Conservation (phyloP, 2,888 invertebrate genomes). For the Brachynemurus nebulosus region DNA sequence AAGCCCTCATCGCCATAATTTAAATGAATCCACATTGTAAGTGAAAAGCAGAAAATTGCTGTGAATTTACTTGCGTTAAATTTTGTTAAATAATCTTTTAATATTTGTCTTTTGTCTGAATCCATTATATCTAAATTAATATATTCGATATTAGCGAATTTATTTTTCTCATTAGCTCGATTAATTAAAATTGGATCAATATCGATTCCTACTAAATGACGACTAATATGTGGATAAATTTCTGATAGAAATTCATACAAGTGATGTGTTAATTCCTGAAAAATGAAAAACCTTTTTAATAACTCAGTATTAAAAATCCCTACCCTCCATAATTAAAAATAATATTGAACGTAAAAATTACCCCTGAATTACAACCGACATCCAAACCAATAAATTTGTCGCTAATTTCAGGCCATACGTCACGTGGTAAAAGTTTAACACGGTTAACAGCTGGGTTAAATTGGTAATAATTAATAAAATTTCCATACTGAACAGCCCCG, state of each 20-base stretch:
- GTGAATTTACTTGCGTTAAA: constrained; percentile 41
- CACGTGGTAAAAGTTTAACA: constrained; percentile 42
- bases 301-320: constrained; percentile 3
- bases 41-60: constrained; percentile 63
- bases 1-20: constrained; percentile 68
- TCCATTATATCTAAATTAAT: constrained; percentile 46
- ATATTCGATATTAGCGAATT: constrained; percentile 36
- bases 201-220: constrained; percentile 53
- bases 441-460: constrained; percentile 62
- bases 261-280: constrained; percentile 51
- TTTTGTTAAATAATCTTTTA: constrained; percentile 36
- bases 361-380: constrained; percentile 69
- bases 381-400: constrained; percentile 41
- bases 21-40: constrained; percentile 85
- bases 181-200: constrained; percentile 56
- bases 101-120: constrained; percentile 23
- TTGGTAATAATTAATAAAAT: constrained; percentile 78
- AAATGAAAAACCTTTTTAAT: constrained; percentile 20
- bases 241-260: constrained; percentile 38
- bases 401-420: constrained; percentile 30
- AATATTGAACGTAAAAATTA: constrained; percentile 29
- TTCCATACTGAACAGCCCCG: constrained; percentile 65
- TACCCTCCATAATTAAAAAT: too few species aligned
- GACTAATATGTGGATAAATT: constrained; percentile 28
- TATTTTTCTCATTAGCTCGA: constrained; percentile 44